A percentile compares a stretch with the other conserved stretches of the same genome.
These are phyloP conservation scores for Meiosimyza platycephala DNA, from an alignment of 2,888 invertebrate genomes.

Conservation along the genomic window DNA sequence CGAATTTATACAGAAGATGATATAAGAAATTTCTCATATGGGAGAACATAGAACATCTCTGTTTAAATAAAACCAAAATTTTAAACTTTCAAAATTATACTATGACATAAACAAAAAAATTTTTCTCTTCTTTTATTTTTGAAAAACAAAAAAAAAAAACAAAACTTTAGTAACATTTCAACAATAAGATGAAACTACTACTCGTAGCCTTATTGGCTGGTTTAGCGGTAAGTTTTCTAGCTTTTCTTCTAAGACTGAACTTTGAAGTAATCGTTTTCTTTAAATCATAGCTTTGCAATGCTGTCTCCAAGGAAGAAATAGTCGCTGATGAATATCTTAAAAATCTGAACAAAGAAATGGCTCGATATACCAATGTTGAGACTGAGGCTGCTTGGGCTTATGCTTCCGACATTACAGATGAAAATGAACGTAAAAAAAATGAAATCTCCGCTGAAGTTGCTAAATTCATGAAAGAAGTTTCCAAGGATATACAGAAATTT, in stretches of 20 bases:
- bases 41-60: not conserved
- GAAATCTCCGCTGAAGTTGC: slow-evolving; percentile 61
- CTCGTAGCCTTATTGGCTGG: slow-evolving; percentile 39
- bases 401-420: slow-evolving; percentile 80
- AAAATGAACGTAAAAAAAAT: slow-evolving; percentile 71
- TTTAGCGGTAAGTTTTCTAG: slow-evolving; percentile 43
- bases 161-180: slow-evolving; percentile 2
- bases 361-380: slow-evolving; percentile 71
- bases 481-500: slow-evolving; percentile 68
- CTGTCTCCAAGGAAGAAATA: slow-evolving; percentile 65
- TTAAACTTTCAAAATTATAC: not conserved
- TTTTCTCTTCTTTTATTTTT: slow-evolving; percentile 17
- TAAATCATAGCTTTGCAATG: slow-evolving; percentile 49
- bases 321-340: slow-evolving; percentile 74
- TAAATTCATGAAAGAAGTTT: slow-evolving; percentile 64
- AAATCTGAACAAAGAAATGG: slow-evolving; percentile 73
- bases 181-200: slow-evolving; percentile 42
- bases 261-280: not conserved
- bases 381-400: slow-evolving; percentile 79
- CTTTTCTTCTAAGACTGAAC: not conserved
- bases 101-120: not conserved
- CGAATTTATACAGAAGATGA: too few species aligned
- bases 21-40: too few species aligned
- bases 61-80: not conserved
- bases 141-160: not conserved